phyloP scores from a whole-genome alignment of 1,140 invertebrate genomes.

The Nasonia longicornis region DNA sequence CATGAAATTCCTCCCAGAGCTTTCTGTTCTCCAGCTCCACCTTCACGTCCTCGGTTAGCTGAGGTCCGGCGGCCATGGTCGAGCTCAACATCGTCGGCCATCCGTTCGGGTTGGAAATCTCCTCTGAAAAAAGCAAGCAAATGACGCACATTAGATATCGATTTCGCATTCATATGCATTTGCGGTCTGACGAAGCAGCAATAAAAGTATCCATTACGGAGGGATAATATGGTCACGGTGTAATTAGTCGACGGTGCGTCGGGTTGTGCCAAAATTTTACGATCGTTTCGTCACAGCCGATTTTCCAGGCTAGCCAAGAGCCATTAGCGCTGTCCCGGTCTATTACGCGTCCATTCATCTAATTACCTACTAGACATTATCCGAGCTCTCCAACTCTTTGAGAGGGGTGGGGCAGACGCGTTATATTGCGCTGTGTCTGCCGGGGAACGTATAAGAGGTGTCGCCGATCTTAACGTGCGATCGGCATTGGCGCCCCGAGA shows the following conservation, averaged over 20 bases:
- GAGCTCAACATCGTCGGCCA: slow-evolving; percentile 41
- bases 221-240: not conserved
- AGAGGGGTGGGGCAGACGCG: slow-evolving; percentile 15
- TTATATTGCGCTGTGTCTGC: slow-evolving; percentile 48
- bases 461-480: not conserved
- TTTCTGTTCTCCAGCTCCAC: slow-evolving; percentile 62
- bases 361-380: slow-evolving; percentile 8
- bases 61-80: slow-evolving; percentile 27
- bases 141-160: not conserved
- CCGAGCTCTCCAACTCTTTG: not conserved
- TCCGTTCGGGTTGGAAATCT: slow-evolving; percentile 22
- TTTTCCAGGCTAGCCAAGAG: not conserved
- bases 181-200: not conserved
- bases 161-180: not conserved
- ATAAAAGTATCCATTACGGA: slow-evolving; percentile 15
- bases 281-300: not conserved
- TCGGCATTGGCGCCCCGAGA: not conserved
- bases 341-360: slow-evolving; percentile 23
- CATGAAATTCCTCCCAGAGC: slow-evolving; percentile 74
- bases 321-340: slow-evolving; percentile 12
- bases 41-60: slow-evolving; percentile 48
- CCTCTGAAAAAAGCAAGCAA: slow-evolving; percentile 43
- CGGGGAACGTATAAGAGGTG: not conserved
- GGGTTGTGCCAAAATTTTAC: slow-evolving; percentile 18
- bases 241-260: not conserved